Percentiles rank a stretch among this genome's conserved stretches.
phyloP scores from a whole-genome alignment of 2,797 vertebrate species.

The Ctenopoma multispine region DNA sequence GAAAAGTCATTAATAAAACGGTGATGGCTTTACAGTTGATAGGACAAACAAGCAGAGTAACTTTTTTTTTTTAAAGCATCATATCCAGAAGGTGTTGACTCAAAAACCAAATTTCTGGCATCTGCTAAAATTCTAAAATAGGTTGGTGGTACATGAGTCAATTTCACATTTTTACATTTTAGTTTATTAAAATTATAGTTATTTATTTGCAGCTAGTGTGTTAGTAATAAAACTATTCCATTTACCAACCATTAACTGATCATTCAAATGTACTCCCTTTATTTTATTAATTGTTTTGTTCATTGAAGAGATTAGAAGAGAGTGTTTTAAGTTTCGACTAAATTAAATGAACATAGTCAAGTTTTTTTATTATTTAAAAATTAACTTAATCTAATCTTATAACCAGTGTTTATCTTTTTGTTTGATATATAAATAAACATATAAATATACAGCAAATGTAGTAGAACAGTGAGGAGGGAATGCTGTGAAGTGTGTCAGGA shows the following conservation, averaged over 20 bases:
- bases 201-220: no score
- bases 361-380: no score
- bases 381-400: not conserved
- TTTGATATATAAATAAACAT: no score
- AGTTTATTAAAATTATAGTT: not conserved
- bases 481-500: not conserved
- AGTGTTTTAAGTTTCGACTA: no score
- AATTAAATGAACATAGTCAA: no score
- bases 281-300: no score
- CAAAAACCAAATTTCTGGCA: not conserved
- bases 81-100: not conserved
- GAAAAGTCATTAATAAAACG: conserved; percentile 15
- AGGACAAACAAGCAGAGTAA: no score
- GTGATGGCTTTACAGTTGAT: not conserved
- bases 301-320: no score
- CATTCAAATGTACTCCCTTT: no score
- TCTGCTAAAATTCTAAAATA: not conserved
- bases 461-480: not conserved
- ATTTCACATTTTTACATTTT: not conserved
- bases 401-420: not conserved
- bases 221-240: not conserved
- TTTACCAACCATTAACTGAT: no score
- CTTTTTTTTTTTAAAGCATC: no score
- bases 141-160: not conserved
- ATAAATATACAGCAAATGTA: not conserved